A percentile compares a stretch with the other conserved stretches of the same genome.
These are phyloP conservation scores for Protomyctophum bolini DNA, from an alignment of 2,113 vertebrate genomes.

Conservation along the genomic window DNA sequence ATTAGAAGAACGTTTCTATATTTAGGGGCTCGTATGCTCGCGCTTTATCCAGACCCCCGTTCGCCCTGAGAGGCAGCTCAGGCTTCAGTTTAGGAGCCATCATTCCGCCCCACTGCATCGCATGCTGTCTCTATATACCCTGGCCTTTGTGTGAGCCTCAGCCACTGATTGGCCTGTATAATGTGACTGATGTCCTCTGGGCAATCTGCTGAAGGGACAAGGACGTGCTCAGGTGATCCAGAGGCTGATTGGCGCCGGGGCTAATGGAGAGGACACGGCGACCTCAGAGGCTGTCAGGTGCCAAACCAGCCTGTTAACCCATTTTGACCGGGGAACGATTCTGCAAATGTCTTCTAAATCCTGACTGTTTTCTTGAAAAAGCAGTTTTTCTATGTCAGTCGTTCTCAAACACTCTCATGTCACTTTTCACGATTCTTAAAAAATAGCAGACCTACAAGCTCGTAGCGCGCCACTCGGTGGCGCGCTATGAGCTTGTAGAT, in stretches of 20 bases:
- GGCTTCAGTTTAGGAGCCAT: constrained; percentile 61
- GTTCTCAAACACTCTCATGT: too few species aligned
- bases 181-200: constrained; percentile 74
- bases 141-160: constrained; percentile 58
- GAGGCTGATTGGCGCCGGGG: constrained; percentile 60
- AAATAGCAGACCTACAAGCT: too few species aligned
- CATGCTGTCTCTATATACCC: constrained; percentile 36
- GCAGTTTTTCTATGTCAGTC: too few species aligned
- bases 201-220: constrained; percentile 66
- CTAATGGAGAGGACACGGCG: constrained; percentile 68
- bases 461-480: too few species aligned
- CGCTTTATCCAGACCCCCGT: constrained; percentile 53
- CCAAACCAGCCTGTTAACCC: constrained; percentile 74
- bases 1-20: not conserved
- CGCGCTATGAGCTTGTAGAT: too few species aligned
- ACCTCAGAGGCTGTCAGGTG: constrained; percentile 65
- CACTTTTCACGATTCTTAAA: too few species aligned
- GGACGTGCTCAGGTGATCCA: constrained; percentile 64
- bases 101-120: constrained; percentile 50
- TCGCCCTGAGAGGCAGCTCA: constrained; percentile 59
- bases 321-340: too few species aligned
- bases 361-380: too few species aligned
- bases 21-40: constrained; percentile 43
- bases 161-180: constrained; percentile 72
- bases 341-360: too few species aligned